Evolutionary conservation across 2,113 vertebrate species (phyloP).

Genomic region (Pleuronectes platessa): DNA sequence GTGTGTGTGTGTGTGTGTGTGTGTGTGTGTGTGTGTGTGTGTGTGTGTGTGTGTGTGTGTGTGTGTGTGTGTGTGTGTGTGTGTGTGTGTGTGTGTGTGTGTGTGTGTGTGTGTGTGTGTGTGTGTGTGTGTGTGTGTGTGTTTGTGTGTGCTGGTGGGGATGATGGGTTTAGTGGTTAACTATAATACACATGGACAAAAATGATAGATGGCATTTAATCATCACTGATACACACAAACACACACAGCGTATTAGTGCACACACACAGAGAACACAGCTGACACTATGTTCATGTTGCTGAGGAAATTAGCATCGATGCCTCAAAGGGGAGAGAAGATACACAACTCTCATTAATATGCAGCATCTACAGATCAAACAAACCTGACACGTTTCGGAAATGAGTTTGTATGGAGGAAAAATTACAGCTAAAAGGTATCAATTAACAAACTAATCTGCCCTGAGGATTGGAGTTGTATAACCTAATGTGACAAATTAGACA

Average conservation of each 20-base stretch:
- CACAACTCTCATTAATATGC: slow-evolving; percentile 3
- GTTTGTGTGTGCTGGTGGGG: no score
- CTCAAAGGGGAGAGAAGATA: background rate
- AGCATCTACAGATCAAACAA: slow-evolving; percentile 9
- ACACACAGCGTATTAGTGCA: background rate
- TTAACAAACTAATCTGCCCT: background rate
- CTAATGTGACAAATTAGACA: background rate
- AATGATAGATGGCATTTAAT: background rate
- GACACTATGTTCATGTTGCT: slow-evolving; percentile 5
- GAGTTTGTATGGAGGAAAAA: background rate
- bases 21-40: no score
- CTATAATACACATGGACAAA: slow-evolving; percentile 15
- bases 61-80: no score
- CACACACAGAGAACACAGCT: background rate
- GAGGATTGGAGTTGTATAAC: background rate
- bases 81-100: no score
- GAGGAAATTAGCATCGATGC: background rate
- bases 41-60: no score
- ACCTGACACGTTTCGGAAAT: background rate
- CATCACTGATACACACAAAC: slow-evolving; percentile 2
- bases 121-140: no score
- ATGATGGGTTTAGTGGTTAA: no score
- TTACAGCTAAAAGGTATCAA: background rate
- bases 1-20: no score
- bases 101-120: no score